Base-by-base conservation (phyloP, 1,140 invertebrate genomes). In the Rhyacophila brunnea region DNA sequence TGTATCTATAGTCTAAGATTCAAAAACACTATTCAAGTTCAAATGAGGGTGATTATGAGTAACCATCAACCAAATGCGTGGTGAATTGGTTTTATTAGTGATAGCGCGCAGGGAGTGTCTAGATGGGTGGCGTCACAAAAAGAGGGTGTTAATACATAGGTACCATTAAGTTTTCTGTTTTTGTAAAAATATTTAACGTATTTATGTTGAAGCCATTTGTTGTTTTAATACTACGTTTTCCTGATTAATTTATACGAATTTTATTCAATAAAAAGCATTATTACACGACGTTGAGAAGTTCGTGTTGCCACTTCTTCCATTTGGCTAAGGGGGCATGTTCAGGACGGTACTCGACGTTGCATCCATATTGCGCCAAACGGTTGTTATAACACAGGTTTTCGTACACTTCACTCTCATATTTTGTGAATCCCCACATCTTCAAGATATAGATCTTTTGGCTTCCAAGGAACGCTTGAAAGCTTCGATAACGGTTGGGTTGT, bases 401-500 rank as follows among this genome's bases (percentile, higher is more conserved):
- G 70, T 93, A 99, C 40, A 91, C 87, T 19, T 88, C 90, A 42
- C 90, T 84, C 38, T 97, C 90, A 77, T 95, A 99, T 74, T 98
- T 98, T 1, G 97, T 99, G 80, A 99, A 99, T 36, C 98, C 98
- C 92, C 93, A 98, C 74, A 96, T 98, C 78, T 96, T 95, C 9
- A 95, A 98, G 0, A 97, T 85, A 67, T 95, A 95, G 77, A 99
- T 96, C 87, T 98, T 99, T 75, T 99, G 97, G 74, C 97, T 90
- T 49, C 97, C 97, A 60, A 97, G 98, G 84, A 97, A 99, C 96
- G 90, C 76, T 95, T 86, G 40, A 98, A 83, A 69, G 95, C 93
- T 73, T 98, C 96, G 62, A 98, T 87, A 36, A 97, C 94, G 66
- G 92, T 84, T 44, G 92, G 90, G 85, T 98, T 95, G 81, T 95